These are phyloP conservation scores for Meandrusa payeni DNA, from an alignment of 2,888 invertebrate genomes.

Conservation along the genomic window DNA sequence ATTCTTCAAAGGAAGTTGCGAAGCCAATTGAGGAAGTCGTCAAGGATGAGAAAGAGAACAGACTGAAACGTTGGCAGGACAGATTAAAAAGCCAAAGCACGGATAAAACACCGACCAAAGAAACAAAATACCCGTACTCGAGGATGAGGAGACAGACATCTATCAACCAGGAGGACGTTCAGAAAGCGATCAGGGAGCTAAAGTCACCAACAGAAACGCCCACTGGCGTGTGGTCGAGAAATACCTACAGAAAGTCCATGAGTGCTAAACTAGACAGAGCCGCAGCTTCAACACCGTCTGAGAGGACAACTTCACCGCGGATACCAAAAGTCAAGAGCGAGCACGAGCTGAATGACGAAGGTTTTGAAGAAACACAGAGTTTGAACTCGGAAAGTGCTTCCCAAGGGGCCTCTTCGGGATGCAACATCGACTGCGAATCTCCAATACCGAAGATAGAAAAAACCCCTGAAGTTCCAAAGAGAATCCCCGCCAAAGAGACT, in stretches of 20 bases:
- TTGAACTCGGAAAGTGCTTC: conserved; percentile 92
- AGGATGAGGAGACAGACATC: conserved; percentile 84
- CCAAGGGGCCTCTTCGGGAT: conserved; percentile 90
- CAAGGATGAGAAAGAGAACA: conserved; percentile 79
- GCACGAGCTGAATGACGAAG: conserved; percentile 91
- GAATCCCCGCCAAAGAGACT: conserved; percentile 71
- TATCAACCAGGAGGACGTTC: conserved; percentile 86
- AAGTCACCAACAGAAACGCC: conserved; percentile 83
- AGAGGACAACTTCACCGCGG: conserved; percentile 67
- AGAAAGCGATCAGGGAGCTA: conserved; percentile 83
- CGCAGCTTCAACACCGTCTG: conserved; percentile 35
- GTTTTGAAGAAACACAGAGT: conserved; percentile 94
- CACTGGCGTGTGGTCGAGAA: conserved; percentile 82
- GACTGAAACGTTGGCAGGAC: conserved; percentile 86
- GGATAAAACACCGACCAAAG: conserved; percentile 69
- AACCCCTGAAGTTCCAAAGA: conserved; percentile 66
- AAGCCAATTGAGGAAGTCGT: conserved; percentile 55
- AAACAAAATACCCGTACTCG: conserved; percentile 61
- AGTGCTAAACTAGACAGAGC: conserved; percentile 49
- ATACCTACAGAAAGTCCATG: conserved; percentile 60
- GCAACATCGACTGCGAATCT: conserved; percentile 83
- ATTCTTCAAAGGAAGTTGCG: conserved; percentile 49
- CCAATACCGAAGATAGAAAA: conserved; percentile 70
- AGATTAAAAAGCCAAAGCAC: conserved; percentile 82
- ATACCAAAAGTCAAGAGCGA: conserved; percentile 80